phyloP scores from a whole-genome alignment of 2,113 vertebrate genomes.

The Nibea albiflora region DNA sequence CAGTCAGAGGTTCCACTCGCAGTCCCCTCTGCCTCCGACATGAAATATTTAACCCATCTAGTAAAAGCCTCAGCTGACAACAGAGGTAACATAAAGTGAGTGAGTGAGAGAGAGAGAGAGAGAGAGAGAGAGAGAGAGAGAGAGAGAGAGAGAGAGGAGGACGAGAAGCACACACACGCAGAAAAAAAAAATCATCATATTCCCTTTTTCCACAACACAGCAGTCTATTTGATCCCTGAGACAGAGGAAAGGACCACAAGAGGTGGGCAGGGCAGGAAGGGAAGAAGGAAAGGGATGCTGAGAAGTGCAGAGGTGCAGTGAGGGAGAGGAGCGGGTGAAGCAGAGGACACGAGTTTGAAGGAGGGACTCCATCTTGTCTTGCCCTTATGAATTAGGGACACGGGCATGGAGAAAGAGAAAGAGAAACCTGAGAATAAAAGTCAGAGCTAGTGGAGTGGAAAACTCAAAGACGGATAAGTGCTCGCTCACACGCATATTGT shows the following conservation, averaged over 20 bases:
- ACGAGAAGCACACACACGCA: neutral
- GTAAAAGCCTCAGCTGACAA: slow-evolving; percentile 68
- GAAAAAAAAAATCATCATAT: neutral
- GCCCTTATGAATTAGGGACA: slow-evolving; percentile 74
- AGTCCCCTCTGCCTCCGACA: slow-evolving; percentile 49
- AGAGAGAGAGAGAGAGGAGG: neutral
- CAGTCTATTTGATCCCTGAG: neutral
- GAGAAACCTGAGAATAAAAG: slow-evolving; percentile 68
- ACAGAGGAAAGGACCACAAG: neutral
- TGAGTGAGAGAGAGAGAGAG: too few relatives aligned
- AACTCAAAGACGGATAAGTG: slow-evolving; percentile 64
- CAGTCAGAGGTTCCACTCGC: slow-evolving; percentile 31
- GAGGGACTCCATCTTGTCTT: slow-evolving; percentile 51
- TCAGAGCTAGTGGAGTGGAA: slow-evolving; percentile 71
- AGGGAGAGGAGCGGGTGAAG: slow-evolving; percentile 1
- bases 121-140: neutral
- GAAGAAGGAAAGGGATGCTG: neutral
- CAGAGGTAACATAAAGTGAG: slow-evolving; percentile 3
- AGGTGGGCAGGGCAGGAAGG: too few relatives aligned
- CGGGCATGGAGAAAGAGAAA: slow-evolving; percentile 67
- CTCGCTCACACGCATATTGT: slow-evolving; percentile 39
- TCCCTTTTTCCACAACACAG: neutral
- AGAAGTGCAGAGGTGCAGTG: neutral
- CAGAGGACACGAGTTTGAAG: slow-evolving; percentile 32
- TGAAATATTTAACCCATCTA: slow-evolving; percentile 79